Conservation (phyloP, 2,113 vertebrate species). For the Bujurquina vittata region DNA sequence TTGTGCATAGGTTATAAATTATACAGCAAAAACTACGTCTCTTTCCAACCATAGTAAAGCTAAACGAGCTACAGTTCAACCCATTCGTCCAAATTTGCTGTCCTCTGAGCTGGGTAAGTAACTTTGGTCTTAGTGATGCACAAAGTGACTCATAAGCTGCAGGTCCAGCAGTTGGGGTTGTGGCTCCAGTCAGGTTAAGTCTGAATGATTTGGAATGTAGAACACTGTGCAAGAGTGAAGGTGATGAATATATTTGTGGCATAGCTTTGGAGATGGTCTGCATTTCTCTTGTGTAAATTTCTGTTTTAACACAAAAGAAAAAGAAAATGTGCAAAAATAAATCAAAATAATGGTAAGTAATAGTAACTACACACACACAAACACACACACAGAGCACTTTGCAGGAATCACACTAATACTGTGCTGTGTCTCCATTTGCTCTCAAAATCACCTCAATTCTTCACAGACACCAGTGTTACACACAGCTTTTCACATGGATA, state of each 20-base stretch:
- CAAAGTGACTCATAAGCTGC: not conserved
- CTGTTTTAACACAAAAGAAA: too few species aligned
- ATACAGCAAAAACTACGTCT: not conserved
- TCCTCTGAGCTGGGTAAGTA: not conserved
- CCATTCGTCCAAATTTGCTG: not conserved
- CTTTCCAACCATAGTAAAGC: not conserved
- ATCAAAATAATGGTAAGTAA: not conserved
- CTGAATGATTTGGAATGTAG: not conserved
- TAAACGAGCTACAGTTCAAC: not conserved
- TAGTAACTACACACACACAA: too few species aligned
- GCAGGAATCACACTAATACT: too few species aligned
- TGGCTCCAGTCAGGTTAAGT: not conserved
- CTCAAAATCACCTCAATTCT: not conserved
- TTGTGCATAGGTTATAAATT: not conserved
- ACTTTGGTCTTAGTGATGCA: not conserved
- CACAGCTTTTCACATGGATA: slow-evolving; percentile 30
- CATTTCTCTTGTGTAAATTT: not conserved
- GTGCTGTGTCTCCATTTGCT: not conserved
- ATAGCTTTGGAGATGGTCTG: not conserved
- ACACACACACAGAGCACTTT: too few species aligned
- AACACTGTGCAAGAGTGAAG: not conserved
- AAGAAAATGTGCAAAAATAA: not conserved
- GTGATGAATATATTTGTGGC: not conserved
- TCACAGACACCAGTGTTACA: not conserved
- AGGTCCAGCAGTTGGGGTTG: not conserved